A percentile compares a stretch with the other conserved stretches of the same genome.
Evolutionary conservation across 2,888 invertebrate species (phyloP).

Genomic region (Lycocerus yunnanus): DNA sequence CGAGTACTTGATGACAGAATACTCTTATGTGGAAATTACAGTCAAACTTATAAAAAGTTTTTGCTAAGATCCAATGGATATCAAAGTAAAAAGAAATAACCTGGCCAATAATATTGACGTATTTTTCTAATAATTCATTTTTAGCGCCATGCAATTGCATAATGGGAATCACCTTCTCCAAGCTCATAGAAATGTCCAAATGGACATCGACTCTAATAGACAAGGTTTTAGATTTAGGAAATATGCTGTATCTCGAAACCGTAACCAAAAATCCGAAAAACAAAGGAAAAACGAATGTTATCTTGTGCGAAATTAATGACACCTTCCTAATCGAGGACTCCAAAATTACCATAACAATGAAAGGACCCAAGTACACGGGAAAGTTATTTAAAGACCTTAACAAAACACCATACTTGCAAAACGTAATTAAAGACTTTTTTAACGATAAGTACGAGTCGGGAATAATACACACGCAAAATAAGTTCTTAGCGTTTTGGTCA

Average conservation of each 20-base stretch:
- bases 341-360: constrained; percentile 44
- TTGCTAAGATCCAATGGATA: constrained; percentile 44
- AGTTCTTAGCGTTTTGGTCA: constrained; percentile 46
- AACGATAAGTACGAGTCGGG: constrained; percentile 39
- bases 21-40: constrained; percentile 45
- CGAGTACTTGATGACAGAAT: constrained; percentile 39
- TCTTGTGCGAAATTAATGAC: constrained; percentile 42
- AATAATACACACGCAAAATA: constrained; percentile 41
- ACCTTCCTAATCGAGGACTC: constrained; percentile 43
- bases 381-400: constrained; percentile 32
- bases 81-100: constrained; percentile 42
- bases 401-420: constrained; percentile 21
- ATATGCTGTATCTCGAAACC: constrained; percentile 55
- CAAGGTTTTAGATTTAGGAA: constrained; percentile 59
- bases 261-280: constrained; percentile 35
- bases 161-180: constrained; percentile 61
- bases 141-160: constrained; percentile 57
- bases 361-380: constrained; percentile 36
- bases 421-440: constrained; percentile 43
- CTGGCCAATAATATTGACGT: not conserved
- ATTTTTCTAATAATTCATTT: constrained; percentile 3
- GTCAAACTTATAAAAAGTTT: constrained; percentile 46
- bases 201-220: constrained; percentile 66
- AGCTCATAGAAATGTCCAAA: constrained; percentile 60
- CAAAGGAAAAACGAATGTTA: constrained; percentile 36